phyloP scores from a whole-genome alignment of 2,113 vertebrate species.

The Acanthochromis polyacanthus region DNA sequence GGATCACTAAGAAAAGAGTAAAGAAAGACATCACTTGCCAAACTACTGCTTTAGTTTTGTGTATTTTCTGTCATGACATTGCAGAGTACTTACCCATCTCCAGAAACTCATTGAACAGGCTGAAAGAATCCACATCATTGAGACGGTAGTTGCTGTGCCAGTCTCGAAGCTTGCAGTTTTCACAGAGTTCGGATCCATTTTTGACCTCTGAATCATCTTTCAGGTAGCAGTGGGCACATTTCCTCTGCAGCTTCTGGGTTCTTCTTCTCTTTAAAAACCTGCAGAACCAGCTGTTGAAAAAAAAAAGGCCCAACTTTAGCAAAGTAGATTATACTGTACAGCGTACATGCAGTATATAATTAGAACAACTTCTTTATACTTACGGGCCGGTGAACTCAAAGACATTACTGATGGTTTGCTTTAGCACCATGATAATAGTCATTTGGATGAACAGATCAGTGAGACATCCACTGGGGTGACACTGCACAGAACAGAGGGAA shows the following conservation, averaged over 20 bases:
- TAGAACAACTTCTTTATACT: conserved; percentile 67
- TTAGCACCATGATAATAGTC: conserved; percentile 93
- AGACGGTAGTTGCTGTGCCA: conserved; percentile 91
- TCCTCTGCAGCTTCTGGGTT: conserved; percentile 81
- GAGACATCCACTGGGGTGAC: conserved; percentile 96
- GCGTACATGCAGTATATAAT: not conserved
- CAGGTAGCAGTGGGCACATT: conserved; percentile 82
- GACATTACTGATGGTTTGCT: conserved; percentile 93
- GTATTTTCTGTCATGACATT: not conserved
- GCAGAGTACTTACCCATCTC: conserved; percentile 90
- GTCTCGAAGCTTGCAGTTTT: conserved; percentile 81
- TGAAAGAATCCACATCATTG: conserved; percentile 87
- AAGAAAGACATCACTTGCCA: not conserved
- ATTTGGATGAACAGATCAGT: conserved; percentile 98
- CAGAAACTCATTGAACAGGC: conserved; percentile 93
- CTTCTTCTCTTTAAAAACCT: conserved; percentile 78
- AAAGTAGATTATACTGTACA: not conserved
- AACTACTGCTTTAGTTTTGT: not conserved
- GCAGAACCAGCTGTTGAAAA: conserved; percentile 67
- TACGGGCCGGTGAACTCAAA: conserved; percentile 91
- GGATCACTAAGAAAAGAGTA: conserved; percentile 86
- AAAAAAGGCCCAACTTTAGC: not conserved
- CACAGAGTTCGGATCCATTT: conserved; percentile 72
- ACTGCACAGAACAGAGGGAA: conserved; percentile 79
- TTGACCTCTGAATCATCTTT: conserved; percentile 70